Evolutionary conservation across 2,888 invertebrate genomes (phyloP), one percentile per base, ranked within the genome.

Genomic region (Gisinianus flammeolus): DNA sequence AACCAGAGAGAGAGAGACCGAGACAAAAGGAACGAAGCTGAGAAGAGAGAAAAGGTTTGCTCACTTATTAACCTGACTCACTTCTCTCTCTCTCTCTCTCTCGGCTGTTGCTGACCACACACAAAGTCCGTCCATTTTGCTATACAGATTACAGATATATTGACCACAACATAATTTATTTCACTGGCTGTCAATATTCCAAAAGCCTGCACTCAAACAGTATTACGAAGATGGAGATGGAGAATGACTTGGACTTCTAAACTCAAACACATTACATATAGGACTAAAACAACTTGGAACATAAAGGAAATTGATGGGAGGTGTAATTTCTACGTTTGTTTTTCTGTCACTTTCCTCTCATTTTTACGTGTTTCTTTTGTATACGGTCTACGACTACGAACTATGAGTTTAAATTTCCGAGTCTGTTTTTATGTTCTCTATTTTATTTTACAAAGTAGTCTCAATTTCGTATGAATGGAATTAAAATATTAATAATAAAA

Each of bases 31-130:
- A 31, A 8, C 12, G 30, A 68, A 68, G 31, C 8, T 35, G 12
- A 24, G 54, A n/a, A 26, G 16, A 22, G n/a, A 16, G 56, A 71
- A 71, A 71, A 71, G 71, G 71, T 71, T 64, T 64, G 64, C 35
- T 73, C 35, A 73, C 73, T 73, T 73, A 73, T 73, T 73, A 62
- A 70, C 70, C 70, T 70, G 52, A 69, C 69, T 69, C 24, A 24
- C 58, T 58, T 24, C n/a, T 58, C 24, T 58, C 58, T 58, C 10
- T 24, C 24, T 24, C 58, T 58, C 58, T 4, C 24, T 24, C 58
- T n/a, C 58, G 16, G 30, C 70, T 71, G 16, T 16, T 52, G n/a
- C 30, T 62, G 73, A 62, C 73, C 73, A 73, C 73, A 73, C 73
- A 73, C 64, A 35, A 56, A 6, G 67, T 16, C 56, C 8, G 73